Base-by-base conservation (phyloP, 2,888 invertebrate species). In the Argyresthia albistria region DNA sequence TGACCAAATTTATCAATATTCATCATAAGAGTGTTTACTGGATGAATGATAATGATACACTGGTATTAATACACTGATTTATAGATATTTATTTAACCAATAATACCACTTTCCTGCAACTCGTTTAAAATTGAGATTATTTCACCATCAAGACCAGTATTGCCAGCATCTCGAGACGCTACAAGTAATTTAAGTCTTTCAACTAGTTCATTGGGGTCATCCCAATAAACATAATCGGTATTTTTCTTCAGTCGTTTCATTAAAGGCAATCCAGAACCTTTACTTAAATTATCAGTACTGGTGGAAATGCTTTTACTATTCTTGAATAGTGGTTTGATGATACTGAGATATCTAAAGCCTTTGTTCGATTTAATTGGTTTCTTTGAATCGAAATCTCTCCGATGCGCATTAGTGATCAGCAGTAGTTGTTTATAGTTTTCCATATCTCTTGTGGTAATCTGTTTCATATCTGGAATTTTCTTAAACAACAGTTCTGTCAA, bases 51-150 rank as follows among this genome's bases (percentile, higher is more conserved):
- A 12, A 11, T 42, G 12, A 42, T 42, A 42, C n/a, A n/a, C 11
- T 25, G 25, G 25, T 25, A 25, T 15, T 8, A 15, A 2, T 10
- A 45, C 10, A 15, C 8, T 25, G 25, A 25, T 25, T 25, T 25
- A 6, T 25, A 25, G 25, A 25, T 25, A 25, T 25, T 42, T 42
- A 12, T 42, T 42, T 42, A 42, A 42, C 42, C n/a, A 42, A 59
- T 54, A 6, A 58, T 55, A 35, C 54, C 55, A 60, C 56, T 58
- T 64, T 64, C 58, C 36, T 37, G 46, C 16, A 58, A 48, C 48
- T 56, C 57, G 57, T 68, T 65, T 35, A 71, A 60, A 35, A 73
- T 71, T n/a, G 70, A 64, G 15, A 67, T 57, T 36, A 73, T 73
- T 63, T 76, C 70, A 54, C 57, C 59, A 53, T 60, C 57, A 52